Conservation (phyloP, 2,888 invertebrate genomes). For the Mimas tiliae region DNA sequence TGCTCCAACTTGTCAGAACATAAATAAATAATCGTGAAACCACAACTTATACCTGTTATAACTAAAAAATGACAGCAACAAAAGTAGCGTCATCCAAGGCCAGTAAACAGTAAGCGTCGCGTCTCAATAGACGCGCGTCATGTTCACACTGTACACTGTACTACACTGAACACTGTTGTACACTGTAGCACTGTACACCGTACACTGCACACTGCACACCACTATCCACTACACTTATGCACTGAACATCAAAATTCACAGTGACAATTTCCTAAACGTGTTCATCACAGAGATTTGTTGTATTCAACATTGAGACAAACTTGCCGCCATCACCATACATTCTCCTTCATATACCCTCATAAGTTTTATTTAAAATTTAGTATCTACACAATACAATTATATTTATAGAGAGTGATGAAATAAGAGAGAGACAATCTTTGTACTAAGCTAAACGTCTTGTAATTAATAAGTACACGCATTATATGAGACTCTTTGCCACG, state of each 20-base stretch:
- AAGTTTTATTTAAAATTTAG: slow-evolving; percentile 62
- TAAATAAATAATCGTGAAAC: neutral
- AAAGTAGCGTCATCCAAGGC: neutral
- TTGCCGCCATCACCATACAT: slow-evolving; percentile 71
- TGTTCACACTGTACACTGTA: neutral
- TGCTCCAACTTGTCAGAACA: neutral
- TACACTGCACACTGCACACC: slow-evolving; percentile 3
- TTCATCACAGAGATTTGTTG: slow-evolving; percentile 81
- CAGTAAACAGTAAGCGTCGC: too few species aligned
- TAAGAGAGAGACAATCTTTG: slow-evolving; percentile 82
- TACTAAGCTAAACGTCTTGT: slow-evolving; percentile 78
- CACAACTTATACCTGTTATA: neutral
- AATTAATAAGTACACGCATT: slow-evolving; percentile 75
- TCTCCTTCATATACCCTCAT: slow-evolving; percentile 64
- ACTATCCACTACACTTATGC: slow-evolving; percentile 58
- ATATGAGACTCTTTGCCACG: slow-evolving; percentile 76
- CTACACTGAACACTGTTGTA: neutral
- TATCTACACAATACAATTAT: slow-evolving; percentile 67
- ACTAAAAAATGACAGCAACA: neutral
- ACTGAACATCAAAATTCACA: slow-evolving; percentile 64
- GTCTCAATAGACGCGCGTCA: too few species aligned
- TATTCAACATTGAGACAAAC: slow-evolving; percentile 63
- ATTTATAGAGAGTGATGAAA: slow-evolving; percentile 78
- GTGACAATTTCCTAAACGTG: slow-evolving; percentile 70
- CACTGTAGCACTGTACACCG: neutral